Conservation (phyloP, 2,113 vertebrate species). For the Chamaea fasciata region DNA sequence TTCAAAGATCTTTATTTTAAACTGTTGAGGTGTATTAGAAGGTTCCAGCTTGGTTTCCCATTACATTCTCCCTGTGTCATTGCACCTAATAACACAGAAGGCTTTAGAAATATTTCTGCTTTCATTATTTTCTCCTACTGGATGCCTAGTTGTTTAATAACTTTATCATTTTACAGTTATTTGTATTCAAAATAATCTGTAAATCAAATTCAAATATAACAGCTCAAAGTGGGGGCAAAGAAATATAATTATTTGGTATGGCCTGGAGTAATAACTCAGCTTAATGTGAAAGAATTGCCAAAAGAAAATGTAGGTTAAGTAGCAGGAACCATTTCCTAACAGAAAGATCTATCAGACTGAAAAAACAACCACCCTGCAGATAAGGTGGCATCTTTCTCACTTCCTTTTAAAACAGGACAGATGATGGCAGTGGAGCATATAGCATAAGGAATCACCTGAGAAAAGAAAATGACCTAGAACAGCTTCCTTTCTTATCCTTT, state of each 20-base stretch:
- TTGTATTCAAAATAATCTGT: constrained; percentile 37
- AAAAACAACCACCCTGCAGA: background rate
- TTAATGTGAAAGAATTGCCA: background rate
- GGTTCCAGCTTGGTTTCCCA: constrained; percentile 45
- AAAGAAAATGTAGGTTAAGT: constrained; percentile 23
- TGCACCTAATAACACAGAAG: constrained; percentile 37
- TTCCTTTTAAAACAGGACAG: background rate
- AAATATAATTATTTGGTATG: constrained; percentile 19
- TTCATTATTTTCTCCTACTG: constrained; percentile 47
- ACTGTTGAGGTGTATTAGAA: constrained; percentile 39
- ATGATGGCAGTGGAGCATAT: background rate
- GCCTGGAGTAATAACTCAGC: background rate
- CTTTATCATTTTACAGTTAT: constrained; percentile 36
- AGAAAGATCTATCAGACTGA: background rate
- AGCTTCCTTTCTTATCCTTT: background rate
- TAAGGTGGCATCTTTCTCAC: background rate
- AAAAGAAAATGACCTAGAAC: background rate
- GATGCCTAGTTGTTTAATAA: constrained; percentile 40
- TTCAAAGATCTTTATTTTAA: constrained; percentile 50
- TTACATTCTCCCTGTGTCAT: constrained; percentile 51
- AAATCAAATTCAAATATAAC: constrained; percentile 37
- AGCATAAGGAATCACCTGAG: background rate
- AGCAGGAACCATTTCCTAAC: background rate
- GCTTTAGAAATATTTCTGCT: constrained; percentile 37
- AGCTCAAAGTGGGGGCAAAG: background rate